phyloP scores from a whole-genome alignment of 2,797 vertebrate genomes.

The Oceanodroma leucorhoa region DNA sequence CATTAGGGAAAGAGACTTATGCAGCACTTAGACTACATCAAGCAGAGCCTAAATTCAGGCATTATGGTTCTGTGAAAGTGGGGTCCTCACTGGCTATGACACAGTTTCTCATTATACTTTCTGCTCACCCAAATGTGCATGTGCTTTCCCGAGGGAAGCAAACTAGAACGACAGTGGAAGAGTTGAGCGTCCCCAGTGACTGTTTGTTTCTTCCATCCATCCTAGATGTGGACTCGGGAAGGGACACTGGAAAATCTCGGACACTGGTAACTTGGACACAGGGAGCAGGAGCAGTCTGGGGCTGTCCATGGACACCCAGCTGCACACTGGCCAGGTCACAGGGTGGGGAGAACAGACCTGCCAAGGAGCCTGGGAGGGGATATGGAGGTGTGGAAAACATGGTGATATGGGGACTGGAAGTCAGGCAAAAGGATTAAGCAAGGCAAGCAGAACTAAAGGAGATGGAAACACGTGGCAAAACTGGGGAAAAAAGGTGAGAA shows the following conservation, averaged over 20 bases:
- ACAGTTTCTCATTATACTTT: background rate
- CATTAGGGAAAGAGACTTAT: background rate
- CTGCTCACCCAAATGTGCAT: background rate
- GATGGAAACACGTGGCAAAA: background rate
- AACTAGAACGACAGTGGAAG: background rate
- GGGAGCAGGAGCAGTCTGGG: background rate
- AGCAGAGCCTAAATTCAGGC: background rate
- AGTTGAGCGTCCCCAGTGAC: background rate
- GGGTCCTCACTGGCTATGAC: background rate
- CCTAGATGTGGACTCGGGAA: background rate
- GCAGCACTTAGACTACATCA: background rate
- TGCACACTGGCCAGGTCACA: background rate
- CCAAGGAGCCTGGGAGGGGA: background rate
- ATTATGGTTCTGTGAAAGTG: background rate
- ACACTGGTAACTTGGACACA: background rate
- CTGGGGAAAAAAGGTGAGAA: fast-evolving
- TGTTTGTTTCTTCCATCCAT: background rate
- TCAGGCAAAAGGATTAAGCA: background rate
- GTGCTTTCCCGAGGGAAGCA: background rate
- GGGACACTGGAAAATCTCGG: background rate
- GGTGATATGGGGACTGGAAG: background rate
- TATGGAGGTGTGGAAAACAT: background rate
- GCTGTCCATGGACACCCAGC: background rate
- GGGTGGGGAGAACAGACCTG: background rate
- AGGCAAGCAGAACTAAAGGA: background rate